Evolutionary conservation across 2,113 vertebrate species (phyloP), one percentile per base, ranked within the genome.

Genomic region (Antigone vipio): DNA sequence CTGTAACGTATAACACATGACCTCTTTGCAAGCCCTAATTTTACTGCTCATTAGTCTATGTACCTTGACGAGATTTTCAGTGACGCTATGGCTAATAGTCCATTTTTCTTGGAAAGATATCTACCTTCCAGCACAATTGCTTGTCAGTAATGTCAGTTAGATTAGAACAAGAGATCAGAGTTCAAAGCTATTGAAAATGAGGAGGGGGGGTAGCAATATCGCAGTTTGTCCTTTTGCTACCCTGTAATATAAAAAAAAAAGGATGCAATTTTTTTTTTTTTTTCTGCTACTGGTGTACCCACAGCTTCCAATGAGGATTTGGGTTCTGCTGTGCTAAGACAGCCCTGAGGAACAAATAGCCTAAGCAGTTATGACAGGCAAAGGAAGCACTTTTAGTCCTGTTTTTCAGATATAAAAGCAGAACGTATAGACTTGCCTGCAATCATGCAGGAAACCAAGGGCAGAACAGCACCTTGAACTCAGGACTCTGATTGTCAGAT

Each of bases 341-440:
- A 91, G 56, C 49, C 50, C 66, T 89, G 66, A 72, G 59, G 72
- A 94, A n/a, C 22, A 68, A 93, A 89, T 72, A 82, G 73, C 73
- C 72, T 92, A 75, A 96, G 68, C 79, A 90, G 59, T 10, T 64
- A 72, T 91, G 89, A 87, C 87, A 84, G 75, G 64, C 88, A 75
- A 71, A 84, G 45, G 58, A 81, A 92, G 73, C 52, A n/a, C 44
- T 93, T 81, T 67, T 55, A 68, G 40, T 35, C 42, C 38, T 16
- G 30, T 55, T 91, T 77, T 88, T 77, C 89, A 83, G 78, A 77
- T 29, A 30, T 4, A 71, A 71, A 85, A 83, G 63, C 67, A 86
- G 58, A 92, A 80, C 0, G 5, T 21, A 6, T 0, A 59, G 56
- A 35, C 52, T 77, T 73, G 68, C 44, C 60, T 64, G 52, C 73